Evolutionary conservation across 64 coral and sea anemone genomes (phyloP).

Genomic region (Orbicella faveolata): DNA sequence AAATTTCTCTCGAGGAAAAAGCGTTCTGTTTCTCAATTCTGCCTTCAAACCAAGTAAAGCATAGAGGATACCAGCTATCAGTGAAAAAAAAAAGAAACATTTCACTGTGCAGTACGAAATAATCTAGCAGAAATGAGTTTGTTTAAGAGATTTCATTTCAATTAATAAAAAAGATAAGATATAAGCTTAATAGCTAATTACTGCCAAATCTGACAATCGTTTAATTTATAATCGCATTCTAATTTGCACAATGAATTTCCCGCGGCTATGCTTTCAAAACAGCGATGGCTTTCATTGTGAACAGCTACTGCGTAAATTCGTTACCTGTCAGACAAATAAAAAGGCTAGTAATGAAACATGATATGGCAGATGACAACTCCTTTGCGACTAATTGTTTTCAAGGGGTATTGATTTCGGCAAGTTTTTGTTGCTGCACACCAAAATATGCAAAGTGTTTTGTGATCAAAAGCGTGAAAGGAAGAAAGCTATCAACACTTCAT

Average conservation of each 20-base stretch:
- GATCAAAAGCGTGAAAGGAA: not conserved
- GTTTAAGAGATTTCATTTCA: not conserved
- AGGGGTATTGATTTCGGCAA: not conserved
- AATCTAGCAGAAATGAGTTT: not conserved
- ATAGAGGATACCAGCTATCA: not conserved
- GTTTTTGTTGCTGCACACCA: not conserved
- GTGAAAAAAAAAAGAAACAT: not conserved
- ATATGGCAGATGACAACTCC: not conserved
- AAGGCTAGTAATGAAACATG: not conserved
- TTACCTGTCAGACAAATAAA: not conserved
- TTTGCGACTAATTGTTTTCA: not conserved
- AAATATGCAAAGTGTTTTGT: not conserved
- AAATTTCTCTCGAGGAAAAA: not conserved
- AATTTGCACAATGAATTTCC: conserved; percentile 17
- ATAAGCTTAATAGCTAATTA: conserved; percentile 10
- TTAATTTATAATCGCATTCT: not conserved
- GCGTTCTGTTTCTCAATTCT: not conserved
- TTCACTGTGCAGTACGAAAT: not conserved
- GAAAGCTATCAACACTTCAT: not conserved
- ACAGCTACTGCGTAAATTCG: not conserved
- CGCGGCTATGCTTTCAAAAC: not conserved
- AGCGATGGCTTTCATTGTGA: not conserved
- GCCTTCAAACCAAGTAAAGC: not conserved
- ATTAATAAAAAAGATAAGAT: conserved; percentile 8
- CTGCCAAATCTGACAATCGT: not conserved